A percentile compares a stretch with the other conserved stretches of the same genome.
Evolutionary conservation across 2,113 vertebrate genomes (phyloP).

Genomic region (Sceloporus undulatus): DNA sequence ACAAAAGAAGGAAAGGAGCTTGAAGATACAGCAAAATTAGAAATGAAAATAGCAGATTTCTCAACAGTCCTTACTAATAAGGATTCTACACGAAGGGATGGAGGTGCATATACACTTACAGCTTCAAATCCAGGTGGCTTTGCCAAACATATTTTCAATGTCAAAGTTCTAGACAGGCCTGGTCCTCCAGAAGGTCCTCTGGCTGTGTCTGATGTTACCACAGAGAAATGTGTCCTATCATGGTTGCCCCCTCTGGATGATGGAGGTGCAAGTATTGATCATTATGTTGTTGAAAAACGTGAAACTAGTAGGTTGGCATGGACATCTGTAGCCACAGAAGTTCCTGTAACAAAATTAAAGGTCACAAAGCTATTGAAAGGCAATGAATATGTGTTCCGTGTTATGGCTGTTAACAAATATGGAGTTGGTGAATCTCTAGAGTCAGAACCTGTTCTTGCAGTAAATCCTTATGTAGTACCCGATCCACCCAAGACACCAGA

Average conservation of each 20-base stretch:
- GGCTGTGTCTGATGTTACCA: conserved; percentile 87
- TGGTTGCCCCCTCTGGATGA: conserved; percentile 94
- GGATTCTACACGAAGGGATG: conserved; percentile 91
- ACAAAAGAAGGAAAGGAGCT: conserved; percentile 95
- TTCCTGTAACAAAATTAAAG: conserved; percentile 87
- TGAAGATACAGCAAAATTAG: conserved; percentile 90
- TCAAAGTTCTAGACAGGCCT: conserved; percentile 96
- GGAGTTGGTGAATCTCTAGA: conserved; percentile 93
- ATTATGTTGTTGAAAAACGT: conserved; percentile 95
- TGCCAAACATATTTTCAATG: conserved; percentile 95
- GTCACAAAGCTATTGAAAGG: conserved; percentile 95
- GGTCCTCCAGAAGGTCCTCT: conserved; percentile 94
- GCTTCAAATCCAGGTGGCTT: conserved; percentile 96
- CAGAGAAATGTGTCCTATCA: conserved; percentile 91
- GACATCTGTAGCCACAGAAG: conserved; percentile 90
- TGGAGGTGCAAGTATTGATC: conserved; percentile 93
- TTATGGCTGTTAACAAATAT: conserved; percentile 98
- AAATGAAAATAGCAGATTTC: conserved; percentile 91
- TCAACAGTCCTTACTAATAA: conserved; percentile 90
- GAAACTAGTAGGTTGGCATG: conserved; percentile 97
- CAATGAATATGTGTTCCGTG: conserved; percentile 98
- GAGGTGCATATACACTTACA: conserved; percentile 92
- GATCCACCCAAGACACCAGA: conserved; percentile 92
- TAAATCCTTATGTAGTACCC: conserved; percentile 91
- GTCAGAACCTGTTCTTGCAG: conserved; percentile 89